Conservation (phyloP, 1,140 invertebrate genomes). For the Drosophila dunni region DNA sequence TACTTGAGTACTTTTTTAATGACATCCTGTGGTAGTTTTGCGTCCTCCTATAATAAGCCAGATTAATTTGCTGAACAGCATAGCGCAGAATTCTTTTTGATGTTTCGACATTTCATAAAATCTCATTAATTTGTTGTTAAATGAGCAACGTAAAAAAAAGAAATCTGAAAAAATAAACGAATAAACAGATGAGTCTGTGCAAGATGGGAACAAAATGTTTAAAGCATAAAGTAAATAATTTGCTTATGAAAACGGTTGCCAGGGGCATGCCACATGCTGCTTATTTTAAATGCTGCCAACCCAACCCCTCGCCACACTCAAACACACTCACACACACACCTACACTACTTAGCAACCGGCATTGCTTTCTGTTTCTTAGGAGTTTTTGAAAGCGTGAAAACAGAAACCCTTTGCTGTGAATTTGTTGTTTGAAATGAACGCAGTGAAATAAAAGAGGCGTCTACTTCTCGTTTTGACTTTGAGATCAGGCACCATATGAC, state of each 20-base stretch:
- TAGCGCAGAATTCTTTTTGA: slow-evolving; percentile 67
- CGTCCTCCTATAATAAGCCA: slow-evolving; percentile 54
- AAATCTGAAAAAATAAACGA: background rate
- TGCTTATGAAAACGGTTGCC: slow-evolving; percentile 29
- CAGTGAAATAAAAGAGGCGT: slow-evolving; percentile 3
- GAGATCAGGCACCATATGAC: slow-evolving; percentile 29
- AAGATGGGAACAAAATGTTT: slow-evolving; percentile 44
- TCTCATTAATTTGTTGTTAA: slow-evolving; percentile 60
- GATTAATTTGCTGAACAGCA: slow-evolving; percentile 62
- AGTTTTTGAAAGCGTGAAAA: slow-evolving; percentile 21
- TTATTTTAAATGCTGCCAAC: background rate
- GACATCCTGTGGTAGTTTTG: slow-evolving; percentile 36
- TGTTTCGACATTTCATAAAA: slow-evolving; percentile 56
- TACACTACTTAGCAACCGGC: slow-evolving; percentile 20
- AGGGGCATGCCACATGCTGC: slow-evolving; percentile 33
- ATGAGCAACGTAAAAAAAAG: slow-evolving; percentile 31
- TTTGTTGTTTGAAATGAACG: slow-evolving; percentile 24
- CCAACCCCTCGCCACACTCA: too few relatives aligned
- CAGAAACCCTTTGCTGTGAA: slow-evolving; percentile 33
- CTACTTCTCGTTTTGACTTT: slow-evolving; percentile 31
- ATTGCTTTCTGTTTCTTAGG: background rate
- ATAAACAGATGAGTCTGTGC: slow-evolving; percentile 8
- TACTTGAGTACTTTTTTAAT: slow-evolving; percentile 7
- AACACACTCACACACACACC: background rate
- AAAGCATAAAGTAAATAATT: slow-evolving; percentile 54